Percentiles rank a stretch among this genome's conserved stretches.
Evolutionary conservation across 2,113 vertebrate genomes (phyloP).

Genomic region (Acrocephalus arundinaceus): DNA sequence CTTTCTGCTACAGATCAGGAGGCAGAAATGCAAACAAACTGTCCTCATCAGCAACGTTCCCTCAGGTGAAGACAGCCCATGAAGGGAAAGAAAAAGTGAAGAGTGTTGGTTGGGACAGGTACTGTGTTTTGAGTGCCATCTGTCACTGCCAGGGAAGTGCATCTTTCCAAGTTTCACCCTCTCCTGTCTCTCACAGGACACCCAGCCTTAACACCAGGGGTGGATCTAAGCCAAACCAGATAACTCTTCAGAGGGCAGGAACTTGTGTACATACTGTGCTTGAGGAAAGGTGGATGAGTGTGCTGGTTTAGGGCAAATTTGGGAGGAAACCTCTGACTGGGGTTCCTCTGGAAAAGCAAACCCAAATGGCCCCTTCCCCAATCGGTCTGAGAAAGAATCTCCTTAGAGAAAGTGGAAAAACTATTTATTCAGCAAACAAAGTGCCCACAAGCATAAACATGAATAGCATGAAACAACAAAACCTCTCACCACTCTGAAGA

Average conservation of each 20-base stretch:
- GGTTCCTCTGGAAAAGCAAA: too few relatives aligned
- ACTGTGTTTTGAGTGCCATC: background rate
- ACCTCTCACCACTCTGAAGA: too few relatives aligned
- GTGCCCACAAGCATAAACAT: too few relatives aligned
- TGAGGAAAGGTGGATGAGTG: background rate
- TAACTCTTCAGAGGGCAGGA: background rate
- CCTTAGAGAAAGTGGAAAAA: too few relatives aligned
- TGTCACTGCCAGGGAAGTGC: background rate
- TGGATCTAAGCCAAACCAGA: background rate
- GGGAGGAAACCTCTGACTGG: too few relatives aligned
- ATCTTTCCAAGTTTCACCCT: background rate
- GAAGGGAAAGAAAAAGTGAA: background rate
- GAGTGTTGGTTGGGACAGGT: background rate
- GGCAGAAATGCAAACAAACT: background rate
- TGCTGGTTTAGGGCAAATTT: too few relatives aligned
- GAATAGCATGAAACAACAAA: too few relatives aligned
- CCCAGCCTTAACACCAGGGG: background rate
- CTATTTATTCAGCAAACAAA: too few relatives aligned
- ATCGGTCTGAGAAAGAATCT: too few relatives aligned
- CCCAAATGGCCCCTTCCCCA: too few relatives aligned
- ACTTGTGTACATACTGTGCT: background rate
- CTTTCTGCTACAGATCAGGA: background rate
- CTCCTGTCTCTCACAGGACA: background rate
- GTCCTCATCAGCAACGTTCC: background rate
- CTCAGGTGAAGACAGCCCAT: background rate